Evolutionary conservation across 2,797 vertebrate genomes (phyloP).

Genomic region (Megalops cyprinoides): DNA sequence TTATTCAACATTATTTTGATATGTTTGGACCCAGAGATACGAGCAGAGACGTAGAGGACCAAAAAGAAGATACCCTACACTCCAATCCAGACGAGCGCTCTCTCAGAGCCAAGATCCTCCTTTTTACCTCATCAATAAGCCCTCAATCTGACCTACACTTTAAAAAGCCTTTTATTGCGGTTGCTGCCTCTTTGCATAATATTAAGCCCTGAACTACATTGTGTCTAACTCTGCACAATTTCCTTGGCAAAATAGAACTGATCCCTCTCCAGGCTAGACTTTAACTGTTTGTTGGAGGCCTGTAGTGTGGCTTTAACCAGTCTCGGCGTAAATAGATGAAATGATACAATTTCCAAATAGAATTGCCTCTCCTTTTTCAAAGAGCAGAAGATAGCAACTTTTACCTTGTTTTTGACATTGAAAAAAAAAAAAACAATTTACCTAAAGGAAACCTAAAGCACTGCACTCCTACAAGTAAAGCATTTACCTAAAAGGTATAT

Average conservation of each 20-base stretch:
- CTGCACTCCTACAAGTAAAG: too few species aligned
- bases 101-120: slow-evolving; percentile 74
- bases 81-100: slow-evolving; percentile 70
- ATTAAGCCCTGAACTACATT: slow-evolving; percentile 48
- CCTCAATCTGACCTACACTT: slow-evolving; percentile 64
- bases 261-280: background rate
- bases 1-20: slow-evolving; percentile 81
- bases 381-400: background rate
- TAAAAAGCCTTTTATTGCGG: too few species aligned
- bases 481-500: too few species aligned
- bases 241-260: background rate
- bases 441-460: too few species aligned
- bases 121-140: slow-evolving; percentile 65
- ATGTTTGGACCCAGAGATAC: slow-evolving; percentile 81
- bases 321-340: background rate
- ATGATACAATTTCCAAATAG: background rate
- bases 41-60: slow-evolving; percentile 73
- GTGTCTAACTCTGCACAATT: slow-evolving; percentile 47
- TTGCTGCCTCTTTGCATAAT: slow-evolving; percentile 68
- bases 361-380: background rate
- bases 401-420: background rate
- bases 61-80: slow-evolving; percentile 71
- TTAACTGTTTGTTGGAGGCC: background rate
- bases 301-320: background rate
- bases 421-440: background rate